Conservation (phyloP, 2,797 vertebrate species). For the Babyrousa celebensis region DNA sequence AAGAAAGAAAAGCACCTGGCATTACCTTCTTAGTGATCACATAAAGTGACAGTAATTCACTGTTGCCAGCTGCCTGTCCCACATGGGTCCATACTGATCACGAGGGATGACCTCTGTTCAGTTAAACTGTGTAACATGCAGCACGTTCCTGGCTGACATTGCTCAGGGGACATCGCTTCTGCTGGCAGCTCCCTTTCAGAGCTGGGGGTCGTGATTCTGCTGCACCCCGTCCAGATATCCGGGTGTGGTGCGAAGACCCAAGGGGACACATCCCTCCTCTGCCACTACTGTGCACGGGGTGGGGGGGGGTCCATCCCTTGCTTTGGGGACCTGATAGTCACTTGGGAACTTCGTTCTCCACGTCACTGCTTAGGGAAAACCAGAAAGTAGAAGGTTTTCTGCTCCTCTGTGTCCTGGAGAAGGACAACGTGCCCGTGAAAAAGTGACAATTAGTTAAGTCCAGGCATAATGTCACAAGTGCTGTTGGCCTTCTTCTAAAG, state of each 20-base stretch:
- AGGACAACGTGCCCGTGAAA: neutral
- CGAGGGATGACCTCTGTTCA: neutral
- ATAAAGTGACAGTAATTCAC: neutral
- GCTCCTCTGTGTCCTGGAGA: neutral
- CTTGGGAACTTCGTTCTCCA: neutral
- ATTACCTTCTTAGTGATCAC: neutral
- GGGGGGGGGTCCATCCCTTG: neutral
- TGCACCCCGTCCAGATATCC: rapidly evolving
- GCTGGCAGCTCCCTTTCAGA: neutral
- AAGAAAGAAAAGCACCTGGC: neutral
- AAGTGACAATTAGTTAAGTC: neutral
- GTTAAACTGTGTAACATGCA: too few species aligned
- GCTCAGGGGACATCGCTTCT: too few species aligned
- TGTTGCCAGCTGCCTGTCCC: too few species aligned
- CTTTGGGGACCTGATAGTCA: neutral
- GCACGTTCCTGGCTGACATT: neutral
- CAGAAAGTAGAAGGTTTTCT: neutral
- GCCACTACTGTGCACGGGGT: too few species aligned
- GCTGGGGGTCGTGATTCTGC: neutral
- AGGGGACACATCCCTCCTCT: too few species aligned
- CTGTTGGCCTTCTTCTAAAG: neutral
- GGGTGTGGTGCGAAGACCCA: neutral
- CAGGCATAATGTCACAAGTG: neutral
- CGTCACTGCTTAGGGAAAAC: neutral
- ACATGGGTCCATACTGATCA: neutral